Conservation (phyloP, 2,888 invertebrate genomes). For the Celastrina argiolus region DNA sequence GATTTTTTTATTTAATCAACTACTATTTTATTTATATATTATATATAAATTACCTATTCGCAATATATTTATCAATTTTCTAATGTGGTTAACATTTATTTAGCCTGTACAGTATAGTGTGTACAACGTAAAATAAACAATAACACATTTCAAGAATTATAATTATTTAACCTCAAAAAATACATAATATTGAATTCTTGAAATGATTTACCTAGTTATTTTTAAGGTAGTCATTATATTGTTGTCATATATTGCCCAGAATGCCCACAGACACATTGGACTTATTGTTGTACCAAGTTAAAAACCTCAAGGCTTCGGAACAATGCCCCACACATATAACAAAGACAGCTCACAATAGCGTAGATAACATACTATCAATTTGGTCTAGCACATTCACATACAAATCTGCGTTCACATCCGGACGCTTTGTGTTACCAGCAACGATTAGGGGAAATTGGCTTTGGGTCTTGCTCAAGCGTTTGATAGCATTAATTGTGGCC, state of each 20-base stretch:
- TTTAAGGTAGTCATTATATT: neutral
- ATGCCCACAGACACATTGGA: neutral
- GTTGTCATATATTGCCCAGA: neutral
- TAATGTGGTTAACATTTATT: too few species aligned
- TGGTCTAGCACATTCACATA: constrained; percentile 68
- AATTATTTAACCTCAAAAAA: too few species aligned
- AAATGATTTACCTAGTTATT: too few species aligned
- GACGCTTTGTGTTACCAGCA: constrained; percentile 50
- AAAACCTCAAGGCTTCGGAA: constrained; percentile 52
- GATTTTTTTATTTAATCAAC: too few species aligned
- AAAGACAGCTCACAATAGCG: constrained; percentile 44
- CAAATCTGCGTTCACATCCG: constrained; percentile 73
- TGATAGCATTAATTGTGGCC: constrained; percentile 32
- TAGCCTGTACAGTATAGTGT: too few species aligned
- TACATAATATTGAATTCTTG: too few species aligned
- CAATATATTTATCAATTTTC: too few species aligned
- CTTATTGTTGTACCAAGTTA: constrained; percentile 66
- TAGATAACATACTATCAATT: constrained; percentile 67
- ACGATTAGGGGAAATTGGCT: constrained; percentile 39
- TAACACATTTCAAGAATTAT: too few species aligned
- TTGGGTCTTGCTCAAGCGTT: constrained; percentile 40
- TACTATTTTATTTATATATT: too few species aligned
- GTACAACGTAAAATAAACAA: too few species aligned
- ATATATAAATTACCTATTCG: too few species aligned
- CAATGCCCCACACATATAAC: constrained; percentile 43